Evolutionary conservation across 2,888 invertebrate species (phyloP), one percentile per base, ranked within the genome.

Genomic region (Hypercompe scribonia): DNA sequence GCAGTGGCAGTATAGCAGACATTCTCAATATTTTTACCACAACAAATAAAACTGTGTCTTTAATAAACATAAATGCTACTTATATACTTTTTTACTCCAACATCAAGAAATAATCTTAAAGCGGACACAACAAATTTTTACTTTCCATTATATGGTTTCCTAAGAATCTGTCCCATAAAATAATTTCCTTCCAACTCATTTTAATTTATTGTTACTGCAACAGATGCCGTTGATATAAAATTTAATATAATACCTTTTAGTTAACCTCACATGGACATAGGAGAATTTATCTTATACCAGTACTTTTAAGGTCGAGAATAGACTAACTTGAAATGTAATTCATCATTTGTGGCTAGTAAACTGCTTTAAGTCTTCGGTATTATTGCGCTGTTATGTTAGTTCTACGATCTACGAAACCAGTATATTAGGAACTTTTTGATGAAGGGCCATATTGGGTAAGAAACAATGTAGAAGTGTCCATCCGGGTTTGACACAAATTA

Each of bases 171-270:
- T 39, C 63, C 66, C 58, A 46, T 61, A 69, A 75, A 68, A 71
- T 73, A 70, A 70, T 75, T 70, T 63, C 66, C 73, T 74, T 63
- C 33, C 65, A 76, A 74, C 68, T 74, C 70, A 73, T 73, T 77
- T 66, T 75, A 78, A 76, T 76, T 78, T 75, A 78, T 73, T 68
- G 70, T 76, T 65, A 68, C 70, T 70, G 78, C 70, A 78, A 76
- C 76, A 78, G 78, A 76, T 78, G 74, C 72, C 71, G 74, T 65
- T 73, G 69, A 73, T 76, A 73, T 73, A 73, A 69, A 76, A 73
- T 75, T 74, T 76, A 73, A 71, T 76, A 73, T 73, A 74, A 71
- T 68, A 42, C 65, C 58, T 65, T 74, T 70, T 64, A 61, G 66
- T 72, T 70, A 13, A 63, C 61, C 36, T 63, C 33, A 68, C 1